Evolutionary conservation across 2,113 vertebrate genomes (phyloP).

Genomic region (Euleptes europaea): DNA sequence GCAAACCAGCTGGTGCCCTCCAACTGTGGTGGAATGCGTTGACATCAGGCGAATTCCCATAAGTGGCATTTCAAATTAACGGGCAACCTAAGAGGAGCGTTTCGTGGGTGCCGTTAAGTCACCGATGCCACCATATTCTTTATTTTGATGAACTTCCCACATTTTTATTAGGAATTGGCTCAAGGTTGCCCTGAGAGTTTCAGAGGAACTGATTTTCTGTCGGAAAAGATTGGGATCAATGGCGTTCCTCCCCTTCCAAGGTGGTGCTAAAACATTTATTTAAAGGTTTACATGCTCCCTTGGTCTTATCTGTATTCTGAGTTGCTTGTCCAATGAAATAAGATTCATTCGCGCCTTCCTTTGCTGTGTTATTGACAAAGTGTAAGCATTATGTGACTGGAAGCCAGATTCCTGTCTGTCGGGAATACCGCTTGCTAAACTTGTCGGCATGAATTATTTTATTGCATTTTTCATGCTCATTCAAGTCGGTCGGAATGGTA

Average conservation of each 20-base stretch:
- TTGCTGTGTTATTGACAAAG: conserved; percentile 86
- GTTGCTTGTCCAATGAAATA: conserved; percentile 87
- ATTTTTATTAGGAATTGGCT: conserved; percentile 73
- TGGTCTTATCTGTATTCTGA: conserved; percentile 85
- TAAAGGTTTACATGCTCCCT: conserved; percentile 85
- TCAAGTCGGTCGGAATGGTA: conserved; percentile 63
- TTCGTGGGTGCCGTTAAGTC: conserved; percentile 61
- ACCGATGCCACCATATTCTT: conserved; percentile 55
- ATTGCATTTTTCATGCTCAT: conserved; percentile 62
- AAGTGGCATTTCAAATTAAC: conserved; percentile 46
- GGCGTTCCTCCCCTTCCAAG: conserved; percentile 73
- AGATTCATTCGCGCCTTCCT: conserved; percentile 82
- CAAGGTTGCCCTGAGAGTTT: conserved; percentile 80
- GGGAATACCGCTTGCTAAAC: conserved; percentile 81
- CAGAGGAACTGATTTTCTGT: conserved; percentile 92
- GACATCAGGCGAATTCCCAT: not conserved
- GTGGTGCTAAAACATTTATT: conserved; percentile 87
- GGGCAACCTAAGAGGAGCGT: conserved; percentile 27
- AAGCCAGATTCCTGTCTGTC: conserved; percentile 76
- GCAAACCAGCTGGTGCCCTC: too few relatives aligned
- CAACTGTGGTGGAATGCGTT: not conserved
- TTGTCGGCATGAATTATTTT: conserved; percentile 78
- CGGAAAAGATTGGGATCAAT: conserved; percentile 88
- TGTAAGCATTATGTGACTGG: conserved; percentile 80
- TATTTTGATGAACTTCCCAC: conserved; percentile 64